Conservation (phyloP, 2,888 invertebrate species). For the Magallana nippona region DNA sequence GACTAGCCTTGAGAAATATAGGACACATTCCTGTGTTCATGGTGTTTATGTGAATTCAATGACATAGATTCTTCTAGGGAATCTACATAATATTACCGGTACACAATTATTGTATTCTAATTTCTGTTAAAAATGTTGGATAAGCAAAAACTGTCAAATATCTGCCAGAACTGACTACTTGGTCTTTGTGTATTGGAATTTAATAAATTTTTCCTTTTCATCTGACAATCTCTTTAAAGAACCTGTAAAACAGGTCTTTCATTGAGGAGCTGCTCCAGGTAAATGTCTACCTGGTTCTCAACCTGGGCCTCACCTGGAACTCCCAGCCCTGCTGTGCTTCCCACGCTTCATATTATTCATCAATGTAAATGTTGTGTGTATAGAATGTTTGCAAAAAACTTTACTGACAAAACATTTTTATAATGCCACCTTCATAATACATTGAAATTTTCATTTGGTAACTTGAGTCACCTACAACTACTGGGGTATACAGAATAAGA, state of each 20-base stretch:
- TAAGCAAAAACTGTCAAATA: no score
- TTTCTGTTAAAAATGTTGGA: no score
- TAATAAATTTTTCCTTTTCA: neutral
- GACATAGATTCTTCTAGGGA: no score
- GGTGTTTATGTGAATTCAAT: neutral
- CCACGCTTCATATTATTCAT: neutral
- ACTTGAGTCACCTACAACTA: no score
- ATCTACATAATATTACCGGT: no score
- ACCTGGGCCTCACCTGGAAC: neutral
- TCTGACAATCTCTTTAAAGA: neutral
- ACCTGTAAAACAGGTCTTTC: slow-evolving; percentile 5
- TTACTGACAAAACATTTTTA: no score
- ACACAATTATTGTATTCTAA: no score
- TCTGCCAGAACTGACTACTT: no score
- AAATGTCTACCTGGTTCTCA: neutral
- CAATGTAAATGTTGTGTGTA: neutral
- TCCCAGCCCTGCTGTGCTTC: neutral
- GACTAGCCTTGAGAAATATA: neutral
- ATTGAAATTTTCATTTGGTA: no score
- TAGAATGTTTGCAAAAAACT: no score
- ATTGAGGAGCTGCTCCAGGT: neutral
- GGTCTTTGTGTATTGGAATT: neutral
- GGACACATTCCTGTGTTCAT: neutral
- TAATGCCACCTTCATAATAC: no score
- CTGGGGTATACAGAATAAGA: no score